Evolutionary conservation across 2,113 vertebrate species (phyloP).

Genomic region (Rallus limicola): DNA sequence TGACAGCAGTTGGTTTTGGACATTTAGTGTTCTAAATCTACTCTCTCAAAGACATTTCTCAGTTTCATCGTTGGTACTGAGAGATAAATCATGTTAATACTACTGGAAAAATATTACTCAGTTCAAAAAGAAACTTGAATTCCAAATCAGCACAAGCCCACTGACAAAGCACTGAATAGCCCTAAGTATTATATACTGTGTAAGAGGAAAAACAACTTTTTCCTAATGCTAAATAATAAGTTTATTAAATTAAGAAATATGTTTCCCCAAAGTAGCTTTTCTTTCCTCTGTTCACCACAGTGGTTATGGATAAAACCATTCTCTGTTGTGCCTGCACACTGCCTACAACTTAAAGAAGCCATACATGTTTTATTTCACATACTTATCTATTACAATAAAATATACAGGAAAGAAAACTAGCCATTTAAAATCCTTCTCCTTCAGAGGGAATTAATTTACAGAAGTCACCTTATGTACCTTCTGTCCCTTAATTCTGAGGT

Average conservation of each 20-base stretch:
- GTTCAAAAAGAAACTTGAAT: background rate
- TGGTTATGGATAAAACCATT: background rate
- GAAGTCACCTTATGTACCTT: background rate
- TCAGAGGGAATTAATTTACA: background rate
- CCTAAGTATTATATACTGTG: background rate
- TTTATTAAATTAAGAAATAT: background rate
- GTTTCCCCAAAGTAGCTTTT: background rate
- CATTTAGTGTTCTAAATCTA: background rate
- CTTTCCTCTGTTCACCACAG: background rate
- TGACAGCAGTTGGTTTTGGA: background rate
- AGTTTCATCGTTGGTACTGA: background rate
- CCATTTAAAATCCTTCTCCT: accelerated
- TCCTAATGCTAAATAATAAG: background rate
- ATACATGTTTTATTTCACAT: background rate
- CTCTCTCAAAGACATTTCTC: background rate
- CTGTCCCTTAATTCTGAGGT: background rate
- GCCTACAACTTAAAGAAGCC: background rate
- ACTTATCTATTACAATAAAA: background rate
- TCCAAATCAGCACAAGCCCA: background rate
- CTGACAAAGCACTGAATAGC: background rate
- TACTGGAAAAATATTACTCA: background rate
- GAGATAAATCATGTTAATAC: background rate
- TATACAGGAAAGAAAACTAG: background rate
- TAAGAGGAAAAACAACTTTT: background rate
- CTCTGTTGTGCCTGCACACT: background rate